Evolutionary conservation across 2,888 invertebrate genomes (phyloP).

Genomic region (Nymphalis polychloros): DNA sequence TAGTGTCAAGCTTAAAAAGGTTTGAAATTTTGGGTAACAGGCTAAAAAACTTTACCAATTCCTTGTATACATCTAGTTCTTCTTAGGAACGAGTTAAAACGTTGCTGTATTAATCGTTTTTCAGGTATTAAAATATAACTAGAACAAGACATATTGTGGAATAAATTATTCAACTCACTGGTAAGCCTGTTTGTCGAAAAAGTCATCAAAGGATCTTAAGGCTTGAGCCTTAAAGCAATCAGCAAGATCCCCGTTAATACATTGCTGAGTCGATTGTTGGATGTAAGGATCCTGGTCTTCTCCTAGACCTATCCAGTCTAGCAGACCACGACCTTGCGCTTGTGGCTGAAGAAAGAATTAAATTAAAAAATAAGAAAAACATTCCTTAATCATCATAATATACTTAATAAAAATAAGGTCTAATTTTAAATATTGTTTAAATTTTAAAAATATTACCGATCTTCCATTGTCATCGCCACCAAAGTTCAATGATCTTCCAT

Average conservation of each 20-base stretch:
- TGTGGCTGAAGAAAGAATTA: conserved; percentile 62
- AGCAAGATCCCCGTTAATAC: conserved; percentile 89
- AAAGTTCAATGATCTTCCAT: conserved; percentile 68
- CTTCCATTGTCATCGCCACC: conserved; percentile 58
- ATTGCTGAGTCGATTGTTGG: conserved; percentile 87
- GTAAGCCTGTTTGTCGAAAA: conserved; percentile 86
- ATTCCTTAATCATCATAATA: no score
- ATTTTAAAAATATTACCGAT: conserved; percentile 56
- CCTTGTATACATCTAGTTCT: no score
- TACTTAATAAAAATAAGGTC: no score
- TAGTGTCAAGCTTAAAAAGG: no score
- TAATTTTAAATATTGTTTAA: neutral
- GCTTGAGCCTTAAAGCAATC: conserved; percentile 93
- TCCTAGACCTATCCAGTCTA: conserved; percentile 91
- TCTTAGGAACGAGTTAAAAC: no score
- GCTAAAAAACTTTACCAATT: no score
- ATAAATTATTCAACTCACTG: conserved; percentile 55
- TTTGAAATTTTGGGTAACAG: no score
- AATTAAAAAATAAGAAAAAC: neutral
- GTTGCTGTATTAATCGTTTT: no score
- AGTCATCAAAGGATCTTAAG: conserved; percentile 87
- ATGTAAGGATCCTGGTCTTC: conserved; percentile 90
- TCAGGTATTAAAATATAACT: no score
- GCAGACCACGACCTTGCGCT: conserved; percentile 85
- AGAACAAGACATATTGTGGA: no score